These are phyloP conservation scores for Panzeria rudis DNA, from an alignment of 2,888 invertebrate species.

Conservation along the genomic window DNA sequence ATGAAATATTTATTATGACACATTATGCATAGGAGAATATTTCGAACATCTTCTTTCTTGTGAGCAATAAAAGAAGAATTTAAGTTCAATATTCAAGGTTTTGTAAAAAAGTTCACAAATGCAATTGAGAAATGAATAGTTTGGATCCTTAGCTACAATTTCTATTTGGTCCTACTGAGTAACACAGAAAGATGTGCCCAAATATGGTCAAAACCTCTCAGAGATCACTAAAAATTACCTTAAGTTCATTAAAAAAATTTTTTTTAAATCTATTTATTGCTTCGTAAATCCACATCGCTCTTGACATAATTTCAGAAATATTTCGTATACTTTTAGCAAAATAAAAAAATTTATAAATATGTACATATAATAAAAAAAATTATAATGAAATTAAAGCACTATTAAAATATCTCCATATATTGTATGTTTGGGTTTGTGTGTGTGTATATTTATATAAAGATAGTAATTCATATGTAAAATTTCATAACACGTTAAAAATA, in stretches of 20 bases:
- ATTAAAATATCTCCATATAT: not conserved
- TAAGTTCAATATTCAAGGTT: not conserved
- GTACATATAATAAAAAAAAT: not conserved
- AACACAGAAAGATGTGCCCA: no score
- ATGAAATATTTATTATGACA: constrained; percentile 56
- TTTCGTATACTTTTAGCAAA: not conserved
- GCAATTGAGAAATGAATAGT: no score
- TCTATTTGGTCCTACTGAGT: no score
- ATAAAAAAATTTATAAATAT: not conserved
- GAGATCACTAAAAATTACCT: no score
- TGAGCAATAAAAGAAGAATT: constrained; percentile 22
- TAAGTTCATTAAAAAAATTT: no score
- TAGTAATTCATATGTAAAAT: not conserved
- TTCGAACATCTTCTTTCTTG: constrained; percentile 33
- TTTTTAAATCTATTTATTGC: no score
- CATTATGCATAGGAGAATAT: constrained; percentile 33
- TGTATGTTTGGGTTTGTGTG: not conserved
- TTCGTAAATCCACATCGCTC: not conserved
- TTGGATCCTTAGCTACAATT: no score
- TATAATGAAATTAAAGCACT: not conserved
- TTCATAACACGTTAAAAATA: constrained; percentile 8
- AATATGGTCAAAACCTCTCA: no score
- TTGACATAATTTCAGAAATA: not conserved
- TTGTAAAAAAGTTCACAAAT: no score
- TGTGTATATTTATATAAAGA: not conserved